Evolutionary conservation across 2,797 vertebrate genomes (phyloP).

Genomic region (Etheostoma nigrum): DNA sequence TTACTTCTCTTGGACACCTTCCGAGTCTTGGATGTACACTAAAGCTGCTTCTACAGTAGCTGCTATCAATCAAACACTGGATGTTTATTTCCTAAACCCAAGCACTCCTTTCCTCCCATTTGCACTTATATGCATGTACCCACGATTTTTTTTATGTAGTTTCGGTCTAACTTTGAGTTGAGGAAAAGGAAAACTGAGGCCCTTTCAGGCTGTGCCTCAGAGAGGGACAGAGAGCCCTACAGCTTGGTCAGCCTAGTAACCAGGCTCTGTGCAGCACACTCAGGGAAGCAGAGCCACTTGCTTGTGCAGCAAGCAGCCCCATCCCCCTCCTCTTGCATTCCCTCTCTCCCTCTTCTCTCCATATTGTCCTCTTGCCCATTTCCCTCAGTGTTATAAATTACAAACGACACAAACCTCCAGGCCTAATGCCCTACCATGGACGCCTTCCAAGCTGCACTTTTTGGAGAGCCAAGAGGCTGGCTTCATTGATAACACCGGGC

Average conservation of each 20-base stretch:
- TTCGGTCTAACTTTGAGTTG: constrained; percentile 37
- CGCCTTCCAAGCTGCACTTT: constrained; percentile 86
- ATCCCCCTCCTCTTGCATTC: constrained; percentile 82
- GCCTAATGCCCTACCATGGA: constrained; percentile 88
- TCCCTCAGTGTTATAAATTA: constrained; percentile 91
- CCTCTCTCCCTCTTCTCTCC: constrained; percentile 80
- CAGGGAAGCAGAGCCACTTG: constrained; percentile 77
- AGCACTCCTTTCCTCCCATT: neutral
- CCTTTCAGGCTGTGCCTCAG: constrained; percentile 67
- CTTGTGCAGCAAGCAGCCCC: constrained; percentile 77
- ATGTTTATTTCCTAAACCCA: neutral
- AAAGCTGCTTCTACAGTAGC: neutral
- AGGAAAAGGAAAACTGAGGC: constrained; percentile 57
- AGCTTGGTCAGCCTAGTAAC: constrained; percentile 74
- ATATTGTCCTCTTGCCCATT: constrained; percentile 88
- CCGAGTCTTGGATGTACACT: neutral
- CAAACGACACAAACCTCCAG: constrained; percentile 89
- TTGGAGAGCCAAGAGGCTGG: constrained; percentile 83
- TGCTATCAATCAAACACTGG: neutral
- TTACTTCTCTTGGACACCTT: constrained; percentile 3
- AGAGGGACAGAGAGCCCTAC: constrained; percentile 71
- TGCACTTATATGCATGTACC: neutral
- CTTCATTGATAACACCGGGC: constrained; percentile 89
- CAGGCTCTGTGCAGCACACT: constrained; percentile 75
- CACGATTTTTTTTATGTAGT: constrained; percentile 7